Base-by-base conservation (phyloP, 2,113 vertebrate species). In the Sylvietta virens region DNA sequence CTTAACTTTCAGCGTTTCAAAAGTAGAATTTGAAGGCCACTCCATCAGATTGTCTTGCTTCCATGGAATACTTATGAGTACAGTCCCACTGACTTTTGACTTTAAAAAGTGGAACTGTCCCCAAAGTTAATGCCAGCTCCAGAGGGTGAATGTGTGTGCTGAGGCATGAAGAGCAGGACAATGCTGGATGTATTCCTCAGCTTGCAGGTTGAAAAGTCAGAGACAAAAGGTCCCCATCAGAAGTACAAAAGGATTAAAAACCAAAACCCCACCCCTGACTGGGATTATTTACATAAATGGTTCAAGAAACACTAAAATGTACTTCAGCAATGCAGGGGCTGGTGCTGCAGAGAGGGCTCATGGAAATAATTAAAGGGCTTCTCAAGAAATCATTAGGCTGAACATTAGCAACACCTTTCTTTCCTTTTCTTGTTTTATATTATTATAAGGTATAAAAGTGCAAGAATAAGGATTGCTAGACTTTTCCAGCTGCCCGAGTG, bases 1-100 rank as follows among this genome's bases (percentile, higher is more conserved):
- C 98, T 98, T 98, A 99, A 99, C 98, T 99, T 99, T 97, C 95
- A 97, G 92, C 93, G 70, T 97, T 98, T 97, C 95, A 92, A 89
- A 98, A 97, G 97, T 95, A 70, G 97, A 97, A 97, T 97, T 98
- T 95, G 94, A 98, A 76, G 86, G 61, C 82, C 79, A 72, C 92
- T 97, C 84, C 95, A 98, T 98, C 97, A 97, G 97, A 98, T 98
- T 91, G 95, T 97, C 71, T 97, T 91, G 96, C 96, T 96, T 96
- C 96, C 83, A 54, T 73, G 94, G 96, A 96, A 96, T 76, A 84
- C 90, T 96, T 93, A 62, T 14, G 66, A 92, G 86, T 84, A 76
- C 44, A 50, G 64, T 65, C 62, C 79, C 94, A 74, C 42, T 47
- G 74, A 45, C 33, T 76, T 77, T 56, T 11, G 83, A 79, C 89